A percentile compares a stretch with the other conserved stretches of the same genome.
Evolutionary conservation across 2,888 invertebrate genomes (phyloP).

Genomic region (Perizoma affinitatum): DNA sequence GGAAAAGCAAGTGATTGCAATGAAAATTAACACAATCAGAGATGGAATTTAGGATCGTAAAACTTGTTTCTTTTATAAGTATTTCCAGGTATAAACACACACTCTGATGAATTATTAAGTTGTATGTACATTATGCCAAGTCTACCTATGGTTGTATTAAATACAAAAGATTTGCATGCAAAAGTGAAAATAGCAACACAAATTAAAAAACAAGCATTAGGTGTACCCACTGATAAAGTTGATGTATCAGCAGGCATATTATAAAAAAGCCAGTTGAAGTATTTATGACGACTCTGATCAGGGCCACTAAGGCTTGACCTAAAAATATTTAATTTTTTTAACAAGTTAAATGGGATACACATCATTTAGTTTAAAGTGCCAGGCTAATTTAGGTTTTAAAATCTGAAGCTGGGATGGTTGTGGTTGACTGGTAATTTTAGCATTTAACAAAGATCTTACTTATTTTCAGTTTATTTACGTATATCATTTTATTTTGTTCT

Average conservation of each 20-base stretch:
- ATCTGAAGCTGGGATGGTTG: background rate
- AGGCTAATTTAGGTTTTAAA: constrained; percentile 22
- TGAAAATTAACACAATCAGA: constrained; percentile 7
- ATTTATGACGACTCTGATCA: constrained; percentile 3
- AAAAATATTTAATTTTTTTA: constrained; percentile 1
- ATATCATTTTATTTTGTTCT: constrained; percentile 71
- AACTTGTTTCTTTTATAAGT: constrained; percentile 4
- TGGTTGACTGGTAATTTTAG: constrained; percentile 10
- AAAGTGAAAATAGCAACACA: too few relatives aligned
- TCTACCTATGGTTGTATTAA: too few relatives aligned
- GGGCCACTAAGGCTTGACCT: background rate
- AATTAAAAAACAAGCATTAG: too few relatives aligned
- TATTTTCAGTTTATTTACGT: constrained; percentile 34
- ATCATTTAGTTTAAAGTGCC: constrained; percentile 20
- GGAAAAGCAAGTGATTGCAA: background rate
- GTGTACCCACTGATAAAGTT: too few relatives aligned
- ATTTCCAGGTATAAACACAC: background rate
- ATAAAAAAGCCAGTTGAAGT: constrained; percentile 1
- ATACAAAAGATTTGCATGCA: too few relatives aligned
- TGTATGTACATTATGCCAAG: too few relatives aligned
- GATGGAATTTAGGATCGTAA: constrained; percentile 1
- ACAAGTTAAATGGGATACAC: constrained; percentile 11
- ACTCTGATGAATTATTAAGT: too few relatives aligned
- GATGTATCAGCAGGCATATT: too few relatives aligned
- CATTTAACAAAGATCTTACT: constrained; percentile 10